Percentiles rank a stretch among this genome's conserved stretches.
Evolutionary conservation across 2,113 vertebrate genomes (phyloP).

Genomic region (Crocuta crocuta): DNA sequence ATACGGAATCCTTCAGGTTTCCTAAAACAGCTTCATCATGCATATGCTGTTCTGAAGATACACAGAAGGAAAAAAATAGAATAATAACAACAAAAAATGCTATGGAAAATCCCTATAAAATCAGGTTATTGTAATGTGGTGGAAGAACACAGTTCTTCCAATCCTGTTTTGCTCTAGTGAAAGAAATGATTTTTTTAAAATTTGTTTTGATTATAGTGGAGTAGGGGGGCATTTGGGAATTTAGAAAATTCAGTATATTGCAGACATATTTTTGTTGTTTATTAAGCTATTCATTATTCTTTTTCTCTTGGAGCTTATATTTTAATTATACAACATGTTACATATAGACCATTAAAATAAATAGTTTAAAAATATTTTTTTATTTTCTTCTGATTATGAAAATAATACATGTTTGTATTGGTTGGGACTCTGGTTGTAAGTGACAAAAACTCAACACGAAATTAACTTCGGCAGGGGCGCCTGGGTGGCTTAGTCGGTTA

Average conservation of each 20-base stretch:
- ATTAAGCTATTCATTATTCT: neutral
- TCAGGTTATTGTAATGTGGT: slow-evolving; percentile 14
- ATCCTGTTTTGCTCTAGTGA: neutral
- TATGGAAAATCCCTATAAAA: neutral
- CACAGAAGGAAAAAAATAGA: neutral
- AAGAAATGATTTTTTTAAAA: neutral
- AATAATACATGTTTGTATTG: neutral
- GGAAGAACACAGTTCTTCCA: neutral
- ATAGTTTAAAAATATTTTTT: neutral
- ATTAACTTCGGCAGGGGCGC: neutral
- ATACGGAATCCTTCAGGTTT: neutral
- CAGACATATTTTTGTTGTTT: neutral
- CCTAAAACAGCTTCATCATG: neutral
- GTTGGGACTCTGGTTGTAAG: neutral
- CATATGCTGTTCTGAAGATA: neutral
- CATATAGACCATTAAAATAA: neutral
- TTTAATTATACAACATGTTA: neutral
- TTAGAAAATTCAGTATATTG: neutral
- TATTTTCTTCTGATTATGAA: neutral
- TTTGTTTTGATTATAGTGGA: slow-evolving; percentile 2
- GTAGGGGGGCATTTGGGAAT: neutral
- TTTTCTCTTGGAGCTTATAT: neutral
- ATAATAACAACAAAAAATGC: neutral
- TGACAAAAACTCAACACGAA: neutral
- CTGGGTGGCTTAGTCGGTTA: too few species aligned